Base-by-base conservation (phyloP, 1,140 invertebrate genomes). In the Palaemon carinicauda region DNA sequence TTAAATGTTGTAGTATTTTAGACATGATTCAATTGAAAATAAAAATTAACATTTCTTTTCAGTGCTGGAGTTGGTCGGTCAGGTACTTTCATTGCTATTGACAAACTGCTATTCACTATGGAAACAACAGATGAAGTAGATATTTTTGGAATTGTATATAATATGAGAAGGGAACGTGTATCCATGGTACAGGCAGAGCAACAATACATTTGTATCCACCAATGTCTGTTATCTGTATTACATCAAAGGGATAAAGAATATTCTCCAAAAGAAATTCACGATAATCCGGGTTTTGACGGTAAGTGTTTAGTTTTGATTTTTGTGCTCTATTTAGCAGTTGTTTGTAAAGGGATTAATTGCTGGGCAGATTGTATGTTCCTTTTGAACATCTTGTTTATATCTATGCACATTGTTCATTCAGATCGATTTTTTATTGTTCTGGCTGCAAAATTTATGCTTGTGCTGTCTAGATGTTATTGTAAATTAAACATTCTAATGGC, bases 61-160 rank as follows among this genome's bases (percentile, higher is more conserved):
- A 89, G 88, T 89, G 96, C 96, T 56, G 96, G 96, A 14, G 97
- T 98, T 50, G 96, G 96, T 50, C 92, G 97, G 88, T 96, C 96
- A 29, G 97, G 97, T 69, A 98, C 98, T 24, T 98, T 99, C 90
- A 98, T 99, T 88, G 97, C 97, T 27, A 92, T 99, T 60, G 98
- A 99, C 92, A 94, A 97, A 87, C 95, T 98, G 89, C 92, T 89
- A 27, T 91, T 92, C 81, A 91, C 92, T 56, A 92, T 93, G 41
- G 90, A 92, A 52, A 91, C 91, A 15, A 90, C 91, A 91, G 94
- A 95, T 90, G 94, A 96, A 15, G 93, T 98, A 9, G 98, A 99
- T 92, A 97, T 99, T 85, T 99, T 98, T 92, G 97, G 97, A 88
- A 98, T 98, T 90, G 98, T 99, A 21, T 96, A 95, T 92, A 95